These are phyloP conservation scores for Parnassius apollo DNA, from an alignment of 2,888 invertebrate genomes.

Conservation along the genomic window DNA sequence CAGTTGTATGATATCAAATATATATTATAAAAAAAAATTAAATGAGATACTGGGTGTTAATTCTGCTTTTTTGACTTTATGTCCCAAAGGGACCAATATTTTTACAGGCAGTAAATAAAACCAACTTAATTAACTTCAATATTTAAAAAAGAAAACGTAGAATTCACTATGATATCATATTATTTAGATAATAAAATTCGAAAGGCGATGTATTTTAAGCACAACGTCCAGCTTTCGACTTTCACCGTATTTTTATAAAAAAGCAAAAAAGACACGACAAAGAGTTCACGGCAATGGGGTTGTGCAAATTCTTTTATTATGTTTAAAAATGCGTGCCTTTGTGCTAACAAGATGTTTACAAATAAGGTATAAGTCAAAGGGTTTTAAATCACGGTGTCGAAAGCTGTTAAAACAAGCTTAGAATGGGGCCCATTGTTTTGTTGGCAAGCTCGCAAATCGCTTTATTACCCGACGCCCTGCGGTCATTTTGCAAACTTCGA, in stretches of 20 bases:
- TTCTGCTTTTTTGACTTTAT: too few species aligned
- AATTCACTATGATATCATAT: too few species aligned
- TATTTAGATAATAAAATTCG: too few species aligned
- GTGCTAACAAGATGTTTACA: slow-evolving; percentile 73
- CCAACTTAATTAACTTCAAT: too few species aligned
- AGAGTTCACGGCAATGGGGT: slow-evolving; percentile 69
- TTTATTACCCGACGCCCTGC: slow-evolving; percentile 70
- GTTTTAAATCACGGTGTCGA: slow-evolving; percentile 79
- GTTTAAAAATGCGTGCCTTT: slow-evolving; percentile 67
- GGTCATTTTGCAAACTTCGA: slow-evolving; percentile 67
- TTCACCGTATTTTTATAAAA: slow-evolving; percentile 48
- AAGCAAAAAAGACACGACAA: slow-evolving; percentile 54
- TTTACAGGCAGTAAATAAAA: too few species aligned
- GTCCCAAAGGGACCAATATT: too few species aligned
- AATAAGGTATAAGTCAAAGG: slow-evolving; percentile 77
- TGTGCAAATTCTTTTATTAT: slow-evolving; percentile 68
- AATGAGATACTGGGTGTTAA: too few species aligned
- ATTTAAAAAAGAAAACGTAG: too few species aligned
- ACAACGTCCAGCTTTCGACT: slow-evolving; percentile 38
- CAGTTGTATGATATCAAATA: too few species aligned
- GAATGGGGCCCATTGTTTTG: slow-evolving; percentile 76
- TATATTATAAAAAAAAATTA: too few species aligned
- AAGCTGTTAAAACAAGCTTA: slow-evolving; percentile 79
- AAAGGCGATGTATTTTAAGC: too few species aligned
- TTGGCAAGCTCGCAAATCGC: slow-evolving; percentile 75